Percentiles rank a stretch among this genome's conserved stretches.
Evolutionary conservation across 2,888 invertebrate genomes (phyloP).

Genomic region (Ophion obscuratus): DNA sequence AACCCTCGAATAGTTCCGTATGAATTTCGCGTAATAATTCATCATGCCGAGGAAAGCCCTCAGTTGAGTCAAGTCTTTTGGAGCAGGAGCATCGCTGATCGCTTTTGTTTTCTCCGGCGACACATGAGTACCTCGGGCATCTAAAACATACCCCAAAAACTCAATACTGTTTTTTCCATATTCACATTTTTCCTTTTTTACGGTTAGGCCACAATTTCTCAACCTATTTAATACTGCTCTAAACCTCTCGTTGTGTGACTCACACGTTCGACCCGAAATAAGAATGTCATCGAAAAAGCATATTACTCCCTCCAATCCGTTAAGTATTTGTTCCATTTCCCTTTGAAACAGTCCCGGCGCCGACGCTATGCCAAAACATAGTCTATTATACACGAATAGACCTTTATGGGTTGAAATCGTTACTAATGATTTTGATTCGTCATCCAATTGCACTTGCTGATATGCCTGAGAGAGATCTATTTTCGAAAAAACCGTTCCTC

Average conservation of each 20-base stretch:
- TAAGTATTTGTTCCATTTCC: conserved; percentile 46
- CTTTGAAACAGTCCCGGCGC: conserved; percentile 43
- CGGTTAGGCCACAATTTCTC: conserved; percentile 54
- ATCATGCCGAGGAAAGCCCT: conserved; percentile 53
- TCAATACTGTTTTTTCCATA: conserved; percentile 40
- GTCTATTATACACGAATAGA: conserved; percentile 67
- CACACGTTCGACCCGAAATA: neutral
- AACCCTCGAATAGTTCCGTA: conserved; percentile 38
- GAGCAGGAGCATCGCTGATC: conserved; percentile 35
- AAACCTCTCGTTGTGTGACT: neutral
- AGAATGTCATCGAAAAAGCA: conserved; percentile 53
- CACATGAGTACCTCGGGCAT: conserved; percentile 32
- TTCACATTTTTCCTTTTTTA: conserved; percentile 73
- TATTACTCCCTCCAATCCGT: conserved; percentile 24
- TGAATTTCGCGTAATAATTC: conserved; percentile 61
- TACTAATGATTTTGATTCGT: conserved; percentile 74
- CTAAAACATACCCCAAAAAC: conserved; percentile 62
- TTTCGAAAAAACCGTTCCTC: conserved; percentile 78
- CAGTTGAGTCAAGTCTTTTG: conserved; percentile 31
- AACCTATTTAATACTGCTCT: conserved; percentile 18
- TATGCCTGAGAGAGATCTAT: conserved; percentile 80
- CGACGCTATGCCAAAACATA: conserved; percentile 45
- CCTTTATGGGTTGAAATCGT: conserved; percentile 79
- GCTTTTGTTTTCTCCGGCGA: conserved; percentile 34
- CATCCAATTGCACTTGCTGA: conserved; percentile 77